These are phyloP conservation scores for Zeus faber DNA, from an alignment of 2,113 vertebrate species.

Conservation along the genomic window DNA sequence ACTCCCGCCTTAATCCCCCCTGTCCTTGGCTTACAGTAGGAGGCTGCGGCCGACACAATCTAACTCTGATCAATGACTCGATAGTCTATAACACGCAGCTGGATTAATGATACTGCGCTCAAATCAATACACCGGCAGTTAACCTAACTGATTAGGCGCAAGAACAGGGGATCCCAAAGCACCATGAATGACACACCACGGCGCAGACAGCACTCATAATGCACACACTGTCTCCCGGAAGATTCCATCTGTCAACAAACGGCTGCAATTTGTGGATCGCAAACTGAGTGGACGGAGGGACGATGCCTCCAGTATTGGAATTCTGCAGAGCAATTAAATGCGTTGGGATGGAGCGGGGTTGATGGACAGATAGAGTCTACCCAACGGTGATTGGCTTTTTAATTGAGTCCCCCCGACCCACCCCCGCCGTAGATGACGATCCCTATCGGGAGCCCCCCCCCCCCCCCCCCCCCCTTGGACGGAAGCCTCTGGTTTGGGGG, in stretches of 20 bases:
- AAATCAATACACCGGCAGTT: slow-evolving; percentile 60
- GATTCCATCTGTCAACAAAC: slow-evolving; percentile 54
- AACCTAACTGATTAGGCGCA: slow-evolving; percentile 59
- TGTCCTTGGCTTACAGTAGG: slow-evolving; percentile 24
- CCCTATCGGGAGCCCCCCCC: slow-evolving; percentile 57
- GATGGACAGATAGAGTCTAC: slow-evolving; percentile 69
- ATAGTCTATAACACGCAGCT: slow-evolving; percentile 52
- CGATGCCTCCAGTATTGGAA: slow-evolving; percentile 40
- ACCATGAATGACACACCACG: too few species aligned
- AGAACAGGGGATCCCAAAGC: slow-evolving; percentile 31
- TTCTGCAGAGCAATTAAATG: slow-evolving; percentile 60
- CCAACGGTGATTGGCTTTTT: slow-evolving; percentile 67
- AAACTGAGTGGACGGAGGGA: slow-evolving; percentile 49
- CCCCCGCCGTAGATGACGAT: slow-evolving; percentile 64
- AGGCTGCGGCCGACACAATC: not conserved
- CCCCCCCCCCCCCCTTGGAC: too few species aligned
- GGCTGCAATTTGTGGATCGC: slow-evolving; percentile 41
- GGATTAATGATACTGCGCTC: slow-evolving; percentile 52
- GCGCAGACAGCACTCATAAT: too few species aligned
- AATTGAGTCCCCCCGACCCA: slow-evolving; percentile 56
- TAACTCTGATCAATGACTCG: slow-evolving; percentile 48
- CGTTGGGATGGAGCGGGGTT: slow-evolving; percentile 36
- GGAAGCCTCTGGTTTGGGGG: slow-evolving; percentile 31
- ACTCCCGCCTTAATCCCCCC: too few species aligned
- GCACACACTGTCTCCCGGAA: too few species aligned